phyloP scores from a whole-genome alignment of 2,113 vertebrate genomes.

The Turdus rufiventris region DNA sequence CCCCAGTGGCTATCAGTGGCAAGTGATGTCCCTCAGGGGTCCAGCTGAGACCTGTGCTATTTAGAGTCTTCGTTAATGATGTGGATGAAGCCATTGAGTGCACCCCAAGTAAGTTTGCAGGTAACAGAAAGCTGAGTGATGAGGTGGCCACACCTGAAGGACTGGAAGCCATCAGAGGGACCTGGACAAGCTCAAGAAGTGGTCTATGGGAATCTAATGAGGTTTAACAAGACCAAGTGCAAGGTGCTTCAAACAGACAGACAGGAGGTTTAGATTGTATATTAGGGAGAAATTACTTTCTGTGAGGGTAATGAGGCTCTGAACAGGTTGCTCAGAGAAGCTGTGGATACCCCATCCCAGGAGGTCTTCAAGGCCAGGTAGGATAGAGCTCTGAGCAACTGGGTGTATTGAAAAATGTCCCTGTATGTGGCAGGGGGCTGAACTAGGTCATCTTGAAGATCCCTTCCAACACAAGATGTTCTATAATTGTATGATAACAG shows the following conservation, averaged over 20 bases:
- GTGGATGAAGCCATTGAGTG: neutral
- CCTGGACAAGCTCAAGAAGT: neutral
- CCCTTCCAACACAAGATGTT: neutral
- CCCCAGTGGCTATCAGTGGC: neutral
- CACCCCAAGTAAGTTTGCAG: neutral
- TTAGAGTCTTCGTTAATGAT: neutral
- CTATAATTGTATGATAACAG: neutral
- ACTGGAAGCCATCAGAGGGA: neutral
- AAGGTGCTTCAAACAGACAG: neutral
- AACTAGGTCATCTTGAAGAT: neutral
- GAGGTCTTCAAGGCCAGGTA: neutral
- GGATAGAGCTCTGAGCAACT: neutral
- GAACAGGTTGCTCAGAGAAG: neutral
- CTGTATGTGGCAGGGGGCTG: fast-evolving
- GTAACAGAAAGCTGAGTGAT: neutral
- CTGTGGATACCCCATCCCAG: neutral
- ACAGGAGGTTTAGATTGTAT: neutral
- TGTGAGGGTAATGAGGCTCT: neutral
- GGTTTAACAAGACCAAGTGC: neutral
- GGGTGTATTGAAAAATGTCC: neutral
- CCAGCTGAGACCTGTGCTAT: fast-evolving
- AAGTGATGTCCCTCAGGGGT: neutral
- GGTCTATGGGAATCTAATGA: neutral
- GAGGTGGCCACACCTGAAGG: neutral
- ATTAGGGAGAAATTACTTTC: neutral